Conservation (phyloP, 1,140 invertebrate genomes). For the Teleogryllus occipitalis region DNA sequence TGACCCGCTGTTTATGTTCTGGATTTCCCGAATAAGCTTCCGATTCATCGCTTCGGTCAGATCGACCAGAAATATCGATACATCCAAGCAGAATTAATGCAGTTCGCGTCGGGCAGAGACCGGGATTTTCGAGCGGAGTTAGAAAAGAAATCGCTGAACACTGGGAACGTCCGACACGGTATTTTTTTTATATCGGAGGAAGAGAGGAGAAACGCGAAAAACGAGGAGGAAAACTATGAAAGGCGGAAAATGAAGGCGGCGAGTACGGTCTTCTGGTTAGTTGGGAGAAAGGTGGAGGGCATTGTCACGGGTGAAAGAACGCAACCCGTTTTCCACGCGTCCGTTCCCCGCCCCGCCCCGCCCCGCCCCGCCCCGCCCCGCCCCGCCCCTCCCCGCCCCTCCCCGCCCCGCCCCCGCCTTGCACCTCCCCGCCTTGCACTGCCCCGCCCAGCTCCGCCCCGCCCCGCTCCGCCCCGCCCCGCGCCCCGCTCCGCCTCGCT, state of each 20-base stretch:
- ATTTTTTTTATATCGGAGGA: background rate
- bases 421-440: too few relatives aligned
- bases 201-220: background rate
- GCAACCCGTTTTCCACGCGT: background rate
- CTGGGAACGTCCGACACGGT: background rate
- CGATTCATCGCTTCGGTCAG: background rate
- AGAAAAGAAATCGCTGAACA: background rate
- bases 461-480: too few relatives aligned
- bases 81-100: background rate
- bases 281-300: background rate
- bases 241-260: background rate
- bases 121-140: background rate
- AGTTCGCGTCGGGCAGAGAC: background rate
- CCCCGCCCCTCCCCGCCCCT: too few relatives aligned
- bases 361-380: too few relatives aligned
- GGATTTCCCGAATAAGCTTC: slow-evolving; percentile 3
- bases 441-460: too few relatives aligned
- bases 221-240: background rate
- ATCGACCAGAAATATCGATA: slow-evolving; percentile 4
- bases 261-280: background rate
- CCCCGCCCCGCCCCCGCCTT: too few relatives aligned
- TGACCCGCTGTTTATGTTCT: background rate
- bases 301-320: background rate
- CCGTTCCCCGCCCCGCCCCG: too few relatives aligned
- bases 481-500: too few relatives aligned